Evolutionary conservation across 2,888 invertebrate genomes (phyloP), one percentile per base, ranked within the genome.

Genomic region (Rhamphomyia laevipes): DNA sequence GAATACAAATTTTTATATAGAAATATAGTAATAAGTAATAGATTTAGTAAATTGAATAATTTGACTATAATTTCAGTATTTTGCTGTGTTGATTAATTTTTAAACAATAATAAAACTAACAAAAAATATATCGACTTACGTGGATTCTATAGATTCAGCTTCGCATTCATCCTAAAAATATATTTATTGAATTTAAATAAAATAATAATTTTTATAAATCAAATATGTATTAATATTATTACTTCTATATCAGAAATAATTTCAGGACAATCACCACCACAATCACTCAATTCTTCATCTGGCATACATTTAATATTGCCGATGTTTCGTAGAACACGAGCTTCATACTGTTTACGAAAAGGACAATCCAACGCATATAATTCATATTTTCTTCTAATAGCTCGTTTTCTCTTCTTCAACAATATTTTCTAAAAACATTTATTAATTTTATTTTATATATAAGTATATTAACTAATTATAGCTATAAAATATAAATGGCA

Each of bases 361-460:
- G 31, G 41, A 13, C 31, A 16, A 42, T 51, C 48, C 7, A 43
- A 15, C 3, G 46, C 33, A 40, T 51, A 51, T 21, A 38, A 12
- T 33, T 51, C 46, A 41, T 51, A 51, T 46, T 51, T 51, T 23
- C 48, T 33, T n/a, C 38, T 37, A 9, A 51, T 41, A 7, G 51
- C 51, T 1, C 23, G 43, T 42, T 31, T 42, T 18, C 51, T 23
- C 33, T 51, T 48, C 10, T 31, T 21, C 12, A 51, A 41, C 6
- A 51, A 38, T 31, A 43, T 43, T 46, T 48, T 51, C 51, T 51
- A 37, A n/a, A 49, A 30, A 16, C 13, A 9, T 13, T n/a, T n/a
- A 35, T 13, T 35, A 35, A 35, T 35, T 27, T 27, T 27, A 27
- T 7, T 27, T 27, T 27, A 21, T 21, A 21, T 27, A n/a, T n/a